Evolutionary conservation across 2,888 invertebrate genomes (phyloP).

Genomic region (Polydesmus complanatus): DNA sequence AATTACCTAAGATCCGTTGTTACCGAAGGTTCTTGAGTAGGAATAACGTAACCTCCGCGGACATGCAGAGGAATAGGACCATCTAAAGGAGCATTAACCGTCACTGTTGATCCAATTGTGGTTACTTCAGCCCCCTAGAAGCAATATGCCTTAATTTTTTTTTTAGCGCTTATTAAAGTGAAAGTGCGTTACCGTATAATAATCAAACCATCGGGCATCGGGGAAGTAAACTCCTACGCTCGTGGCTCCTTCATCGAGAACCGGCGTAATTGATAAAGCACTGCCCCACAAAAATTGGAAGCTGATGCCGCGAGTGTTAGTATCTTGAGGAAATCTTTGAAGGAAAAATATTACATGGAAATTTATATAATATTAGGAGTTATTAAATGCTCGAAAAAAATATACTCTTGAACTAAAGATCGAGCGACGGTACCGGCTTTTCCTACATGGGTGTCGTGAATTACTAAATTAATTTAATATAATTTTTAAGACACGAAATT

Average conservation of each 20-base stretch:
- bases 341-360: slow-evolving; percentile 14
- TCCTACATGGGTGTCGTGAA: slow-evolving; percentile 30
- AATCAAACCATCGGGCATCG: slow-evolving; percentile 26
- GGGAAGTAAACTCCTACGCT: slow-evolving; percentile 28
- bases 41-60: slow-evolving; percentile 26
- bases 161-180: neutral
- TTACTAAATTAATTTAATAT: too few relatives aligned
- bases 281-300: slow-evolving; percentile 32
- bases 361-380: neutral
- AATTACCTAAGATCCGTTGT: slow-evolving; percentile 9
- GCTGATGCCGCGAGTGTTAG: slow-evolving; percentile 21
- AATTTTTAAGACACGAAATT: too few relatives aligned
- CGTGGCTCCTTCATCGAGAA: slow-evolving; percentile 21
- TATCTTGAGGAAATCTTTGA: slow-evolving; percentile 26
- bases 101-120: slow-evolving; percentile 2
- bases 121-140: slow-evolving; percentile 3
- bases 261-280: slow-evolving; percentile 29
- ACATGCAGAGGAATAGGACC: slow-evolving; percentile 22
- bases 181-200: slow-evolving; percentile 24
- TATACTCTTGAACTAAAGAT: slow-evolving; percentile 31
- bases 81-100: slow-evolving; percentile 19
- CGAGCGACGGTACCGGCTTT: slow-evolving; percentile 31
- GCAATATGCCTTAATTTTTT: neutral
- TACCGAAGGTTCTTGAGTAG: slow-evolving; percentile 21
- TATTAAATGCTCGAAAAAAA: neutral